Conservation (phyloP, 1,140 invertebrate genomes). For the Eupristina koningsbergeri region DNA sequence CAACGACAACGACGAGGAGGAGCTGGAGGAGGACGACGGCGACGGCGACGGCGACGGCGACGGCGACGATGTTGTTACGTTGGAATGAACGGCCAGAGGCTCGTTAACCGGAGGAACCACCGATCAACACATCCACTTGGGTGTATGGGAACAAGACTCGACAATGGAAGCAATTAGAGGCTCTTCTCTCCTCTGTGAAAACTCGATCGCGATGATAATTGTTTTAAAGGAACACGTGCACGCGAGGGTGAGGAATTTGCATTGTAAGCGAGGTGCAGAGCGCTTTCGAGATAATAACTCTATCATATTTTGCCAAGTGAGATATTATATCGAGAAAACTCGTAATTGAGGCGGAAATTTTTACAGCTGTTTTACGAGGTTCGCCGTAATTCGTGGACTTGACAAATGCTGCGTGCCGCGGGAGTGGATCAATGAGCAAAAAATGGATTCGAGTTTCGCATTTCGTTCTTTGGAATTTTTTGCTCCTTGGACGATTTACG, state of each 20-base stretch:
- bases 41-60: background rate
- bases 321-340: no score
- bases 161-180: background rate
- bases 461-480: background rate
- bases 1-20: background rate
- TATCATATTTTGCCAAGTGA: background rate
- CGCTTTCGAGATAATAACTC: background rate
- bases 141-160: background rate
- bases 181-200: background rate
- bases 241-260: background rate
- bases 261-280: background rate
- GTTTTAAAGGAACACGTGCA: no score
- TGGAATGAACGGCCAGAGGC: background rate
- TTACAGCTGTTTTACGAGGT: background rate
- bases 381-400: background rate
- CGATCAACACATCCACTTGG: background rate
- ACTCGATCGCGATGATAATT: background rate
- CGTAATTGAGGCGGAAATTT: background rate
- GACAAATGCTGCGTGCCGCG: background rate
- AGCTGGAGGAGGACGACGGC: no score
- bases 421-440: no score
- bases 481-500: background rate
- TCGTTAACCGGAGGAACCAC: background rate
- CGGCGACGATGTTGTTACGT: no score
- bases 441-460: background rate